Percentiles rank a stretch among this genome's conserved stretches.
phyloP scores from a whole-genome alignment of 2,113 vertebrate genomes.

The Microtus richardsoni region DNA sequence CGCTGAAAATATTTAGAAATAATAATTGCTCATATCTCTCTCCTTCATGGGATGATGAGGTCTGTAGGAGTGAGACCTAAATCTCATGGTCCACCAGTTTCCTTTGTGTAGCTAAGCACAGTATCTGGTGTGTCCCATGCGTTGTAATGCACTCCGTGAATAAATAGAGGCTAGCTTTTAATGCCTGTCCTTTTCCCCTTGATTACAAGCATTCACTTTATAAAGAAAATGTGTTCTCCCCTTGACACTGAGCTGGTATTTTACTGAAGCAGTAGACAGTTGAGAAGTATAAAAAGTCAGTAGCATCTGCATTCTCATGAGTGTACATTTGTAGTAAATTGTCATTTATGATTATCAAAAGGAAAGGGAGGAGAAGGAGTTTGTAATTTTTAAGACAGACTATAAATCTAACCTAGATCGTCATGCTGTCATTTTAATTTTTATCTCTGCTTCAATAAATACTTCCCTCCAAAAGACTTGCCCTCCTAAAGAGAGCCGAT shows the following conservation, averaged over 20 bases:
- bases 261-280: slow-evolving; percentile 39
- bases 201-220: slow-evolving; percentile 59
- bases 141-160: slow-evolving; percentile 11
- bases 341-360: slow-evolving; percentile 67
- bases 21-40: neutral
- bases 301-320: slow-evolving; percentile 71
- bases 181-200: slow-evolving; percentile 18
- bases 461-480: slow-evolving; percentile 44
- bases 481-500: slow-evolving; percentile 47
- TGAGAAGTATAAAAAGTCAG: slow-evolving; percentile 42
- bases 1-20: slow-evolving; percentile 12
- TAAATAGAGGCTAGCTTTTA: slow-evolving; percentile 23
- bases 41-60: neutral
- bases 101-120: neutral
- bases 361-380: slow-evolving; percentile 59
- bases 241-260: slow-evolving; percentile 38
- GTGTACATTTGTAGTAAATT: slow-evolving; percentile 46
- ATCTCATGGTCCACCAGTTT: neutral
- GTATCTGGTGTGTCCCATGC: neutral
- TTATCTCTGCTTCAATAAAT: slow-evolving; percentile 64
- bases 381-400: slow-evolving; percentile 60
- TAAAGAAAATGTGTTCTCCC: slow-evolving; percentile 28
- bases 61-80: neutral
- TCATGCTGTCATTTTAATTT: slow-evolving; percentile 66
- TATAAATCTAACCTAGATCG: slow-evolving; percentile 59